Evolutionary conservation across 2,888 invertebrate species (phyloP).

Genomic region (Isotomurus palustris): DNA sequence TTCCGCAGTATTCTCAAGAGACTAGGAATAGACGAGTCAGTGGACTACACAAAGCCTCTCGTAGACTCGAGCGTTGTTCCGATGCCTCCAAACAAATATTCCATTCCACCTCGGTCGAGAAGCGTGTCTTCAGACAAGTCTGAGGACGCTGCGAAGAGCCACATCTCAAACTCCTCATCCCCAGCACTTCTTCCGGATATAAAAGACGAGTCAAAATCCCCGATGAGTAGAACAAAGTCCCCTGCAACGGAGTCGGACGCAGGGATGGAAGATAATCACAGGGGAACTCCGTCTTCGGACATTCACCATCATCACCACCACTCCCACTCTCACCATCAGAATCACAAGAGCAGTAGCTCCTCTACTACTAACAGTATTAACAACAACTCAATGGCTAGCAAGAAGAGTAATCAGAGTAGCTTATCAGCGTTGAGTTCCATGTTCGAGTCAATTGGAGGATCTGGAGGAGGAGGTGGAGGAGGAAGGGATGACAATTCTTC

Average conservation of each 20-base stretch:
- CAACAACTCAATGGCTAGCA: slow-evolving; percentile 17
- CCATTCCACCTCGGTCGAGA: slow-evolving; percentile 38
- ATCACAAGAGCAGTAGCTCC: slow-evolving; percentile 18
- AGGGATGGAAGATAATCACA: slow-evolving; percentile 9
- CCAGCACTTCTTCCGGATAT: slow-evolving; percentile 10
- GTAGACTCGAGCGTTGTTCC: slow-evolving; percentile 61
- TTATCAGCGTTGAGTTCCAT: slow-evolving; percentile 80
- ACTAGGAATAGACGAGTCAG: slow-evolving; percentile 87
- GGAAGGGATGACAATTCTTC: slow-evolving; percentile 53
- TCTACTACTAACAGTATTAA: slow-evolving; percentile 18
- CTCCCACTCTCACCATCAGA: slow-evolving; percentile 11
- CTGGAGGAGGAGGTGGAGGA: slow-evolving; percentile 47
- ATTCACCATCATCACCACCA: slow-evolving; percentile 24
- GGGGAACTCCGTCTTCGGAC: slow-evolving; percentile 1
- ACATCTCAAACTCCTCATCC: slow-evolving; percentile 22
- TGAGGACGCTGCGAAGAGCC: slow-evolving; percentile 35
- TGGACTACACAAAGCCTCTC: slow-evolving; percentile 85
- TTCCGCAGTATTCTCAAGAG: slow-evolving; percentile 73
- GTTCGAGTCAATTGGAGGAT: slow-evolving; percentile 77
- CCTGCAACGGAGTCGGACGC: slow-evolving; percentile 9
- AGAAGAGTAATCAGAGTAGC: slow-evolving; percentile 53
- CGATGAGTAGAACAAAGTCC: slow-evolving; percentile 4
- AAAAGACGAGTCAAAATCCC: slow-evolving; percentile 15
- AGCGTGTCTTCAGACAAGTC: slow-evolving; percentile 44
- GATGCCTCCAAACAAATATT: slow-evolving; percentile 33